These are phyloP conservation scores for Ceratothoa steindachneri DNA, from an alignment of 2,888 invertebrate species.

Conservation along the genomic window DNA sequence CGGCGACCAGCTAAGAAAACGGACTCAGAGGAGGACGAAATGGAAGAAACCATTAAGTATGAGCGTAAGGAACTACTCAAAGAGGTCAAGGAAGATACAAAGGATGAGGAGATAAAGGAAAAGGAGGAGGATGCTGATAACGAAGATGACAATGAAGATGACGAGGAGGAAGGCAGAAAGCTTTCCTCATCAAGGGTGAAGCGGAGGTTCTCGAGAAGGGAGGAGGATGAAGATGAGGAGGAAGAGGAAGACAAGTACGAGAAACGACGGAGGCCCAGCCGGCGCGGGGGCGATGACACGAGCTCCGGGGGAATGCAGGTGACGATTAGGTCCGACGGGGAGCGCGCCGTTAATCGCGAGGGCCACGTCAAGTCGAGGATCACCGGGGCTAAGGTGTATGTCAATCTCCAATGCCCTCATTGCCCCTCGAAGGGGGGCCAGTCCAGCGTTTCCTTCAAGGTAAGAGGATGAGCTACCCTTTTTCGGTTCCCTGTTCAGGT, in stretches of 20 bases:
- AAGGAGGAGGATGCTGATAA: neutral
- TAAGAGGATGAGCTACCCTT: conserved; percentile 51
- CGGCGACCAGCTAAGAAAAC: no score
- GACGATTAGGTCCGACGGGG: conserved; percentile 36
- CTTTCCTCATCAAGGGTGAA: neutral
- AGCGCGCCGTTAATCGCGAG: conserved; percentile 53
- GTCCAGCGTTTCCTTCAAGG: conserved; percentile 69
- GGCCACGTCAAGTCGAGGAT: conserved; percentile 51
- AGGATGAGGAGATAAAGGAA: no score
- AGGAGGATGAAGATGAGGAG: neutral
- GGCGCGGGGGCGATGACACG: no score
- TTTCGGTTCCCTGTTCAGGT: no score
- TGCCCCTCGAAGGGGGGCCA: conserved; percentile 65
- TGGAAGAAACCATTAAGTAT: no score
- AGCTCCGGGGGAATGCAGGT: conserved; percentile 38
- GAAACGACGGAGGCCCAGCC: neutral
- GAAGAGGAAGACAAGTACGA: neutral
- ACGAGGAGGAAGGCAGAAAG: neutral
- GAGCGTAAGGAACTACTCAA: no score
- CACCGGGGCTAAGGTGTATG: conserved; percentile 58
- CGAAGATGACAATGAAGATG: neutral
- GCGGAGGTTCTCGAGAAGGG: neutral
- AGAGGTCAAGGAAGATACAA: no score
- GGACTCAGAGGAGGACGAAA: no score
- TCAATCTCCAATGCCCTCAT: conserved; percentile 72